Evolutionary conservation across 2,113 vertebrate species (phyloP).

Genomic region (Neotragus moschatus): DNA sequence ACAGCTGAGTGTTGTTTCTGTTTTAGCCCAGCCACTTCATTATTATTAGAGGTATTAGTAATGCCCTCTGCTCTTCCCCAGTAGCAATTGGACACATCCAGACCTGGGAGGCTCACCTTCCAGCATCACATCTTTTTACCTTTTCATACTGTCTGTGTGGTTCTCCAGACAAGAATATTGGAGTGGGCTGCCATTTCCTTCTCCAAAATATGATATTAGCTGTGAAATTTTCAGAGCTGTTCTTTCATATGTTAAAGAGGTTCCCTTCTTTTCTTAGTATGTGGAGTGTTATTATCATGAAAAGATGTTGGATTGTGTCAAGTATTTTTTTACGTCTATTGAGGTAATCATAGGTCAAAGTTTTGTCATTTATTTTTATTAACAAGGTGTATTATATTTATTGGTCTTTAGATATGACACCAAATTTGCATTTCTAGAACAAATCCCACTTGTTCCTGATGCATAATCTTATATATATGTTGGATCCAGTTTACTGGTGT

Average conservation of each 20-base stretch:
- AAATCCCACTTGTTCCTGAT: not conserved
- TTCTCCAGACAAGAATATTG: not conserved
- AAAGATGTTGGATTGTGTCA: not conserved
- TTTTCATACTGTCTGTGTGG: not conserved
- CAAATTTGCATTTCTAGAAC: not conserved
- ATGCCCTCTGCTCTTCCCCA: not conserved
- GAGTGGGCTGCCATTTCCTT: not conserved
- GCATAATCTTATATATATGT: not conserved
- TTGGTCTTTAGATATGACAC: not conserved
- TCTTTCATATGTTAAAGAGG: not conserved
- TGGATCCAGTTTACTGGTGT: not conserved
- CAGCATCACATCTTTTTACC: not conserved
- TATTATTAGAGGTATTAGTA: not conserved
- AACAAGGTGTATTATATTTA: not conserved
- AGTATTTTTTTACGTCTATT: not conserved
- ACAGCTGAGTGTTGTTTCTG: not conserved
- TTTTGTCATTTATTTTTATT: not conserved
- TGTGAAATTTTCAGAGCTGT: not conserved
- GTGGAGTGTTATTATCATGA: not conserved
- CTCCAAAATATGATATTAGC: not conserved
- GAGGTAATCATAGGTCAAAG: not conserved
- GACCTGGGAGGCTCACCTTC: not conserved
- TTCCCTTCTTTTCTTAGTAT: not conserved
- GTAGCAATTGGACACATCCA: not conserved
- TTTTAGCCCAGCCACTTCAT: not conserved